Conservation (phyloP, 2,113 vertebrate species). For the Genyomyrus donnyi region DNA sequence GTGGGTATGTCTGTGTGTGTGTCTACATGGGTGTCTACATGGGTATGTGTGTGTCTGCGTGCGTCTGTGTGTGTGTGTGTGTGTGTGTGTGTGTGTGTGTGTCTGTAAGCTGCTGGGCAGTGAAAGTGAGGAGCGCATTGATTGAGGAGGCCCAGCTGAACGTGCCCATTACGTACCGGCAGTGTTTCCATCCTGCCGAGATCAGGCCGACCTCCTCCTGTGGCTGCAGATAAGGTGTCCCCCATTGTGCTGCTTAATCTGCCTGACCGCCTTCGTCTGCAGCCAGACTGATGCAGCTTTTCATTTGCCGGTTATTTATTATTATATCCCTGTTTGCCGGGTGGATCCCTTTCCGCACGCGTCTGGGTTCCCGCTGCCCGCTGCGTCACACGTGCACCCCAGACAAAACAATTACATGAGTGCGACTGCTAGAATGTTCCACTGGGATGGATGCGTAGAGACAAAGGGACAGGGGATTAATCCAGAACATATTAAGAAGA, state of each 20-base stretch:
- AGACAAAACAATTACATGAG: slow-evolving; percentile 52
- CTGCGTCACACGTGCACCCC: slow-evolving; percentile 45
- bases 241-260: slow-evolving; percentile 99
- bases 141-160: slow-evolving; percentile 99
- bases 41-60: not conserved
- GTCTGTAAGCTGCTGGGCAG: slow-evolving; percentile 96
- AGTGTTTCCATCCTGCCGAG: slow-evolving; percentile 99
- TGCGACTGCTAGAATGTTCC: slow-evolving; percentile 57
- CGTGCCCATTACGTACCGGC: slow-evolving; percentile 99
- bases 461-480: not conserved
- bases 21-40: slow-evolving; percentile 60
- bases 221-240: slow-evolving; percentile 94
- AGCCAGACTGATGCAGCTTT: slow-evolving; percentile 99
- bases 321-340: slow-evolving; percentile 77
- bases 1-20: slow-evolving; percentile 66
- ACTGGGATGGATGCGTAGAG: slow-evolving; percentile 26
- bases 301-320: slow-evolving; percentile 69
- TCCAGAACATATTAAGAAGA: not conserved
- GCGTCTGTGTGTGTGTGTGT: slow-evolving; percentile 80
- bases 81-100: slow-evolving; percentile 99
- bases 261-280: slow-evolving; percentile 99
- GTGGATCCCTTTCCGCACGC: slow-evolving; percentile 71
- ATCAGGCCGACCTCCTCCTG: slow-evolving; percentile 99
- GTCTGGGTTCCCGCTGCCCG: slow-evolving; percentile 52
- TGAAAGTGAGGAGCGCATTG: slow-evolving; percentile 96